Percentiles rank a stretch among this genome's conserved stretches.
Conservation (phyloP, 2,113 vertebrate species). For the Xiphias gladius region DNA sequence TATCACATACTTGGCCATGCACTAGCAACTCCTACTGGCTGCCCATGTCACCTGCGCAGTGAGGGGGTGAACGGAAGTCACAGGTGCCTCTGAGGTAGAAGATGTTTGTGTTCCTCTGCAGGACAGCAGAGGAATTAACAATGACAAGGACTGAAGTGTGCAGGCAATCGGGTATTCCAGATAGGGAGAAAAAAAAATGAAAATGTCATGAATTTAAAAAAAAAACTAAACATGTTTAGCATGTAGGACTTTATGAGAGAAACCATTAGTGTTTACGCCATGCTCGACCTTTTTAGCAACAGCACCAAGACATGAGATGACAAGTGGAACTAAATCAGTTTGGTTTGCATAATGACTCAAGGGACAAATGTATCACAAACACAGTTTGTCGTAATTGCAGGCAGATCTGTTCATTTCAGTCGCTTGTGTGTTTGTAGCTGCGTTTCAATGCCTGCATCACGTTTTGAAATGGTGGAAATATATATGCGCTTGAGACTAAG, state of each 20-base stretch:
- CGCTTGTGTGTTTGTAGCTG: background rate
- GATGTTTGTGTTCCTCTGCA: background rate
- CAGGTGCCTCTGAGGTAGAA: background rate
- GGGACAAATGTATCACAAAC: conserved; percentile 19
- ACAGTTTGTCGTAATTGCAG: conserved; percentile 1
- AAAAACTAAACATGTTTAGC: background rate
- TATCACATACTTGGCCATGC: no score
- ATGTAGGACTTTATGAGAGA: background rate
- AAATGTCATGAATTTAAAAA: background rate
- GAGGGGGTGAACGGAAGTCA: background rate
- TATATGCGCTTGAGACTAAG: background rate
- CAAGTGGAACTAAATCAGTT: conserved; percentile 34
- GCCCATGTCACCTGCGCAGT: no score
- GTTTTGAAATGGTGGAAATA: background rate
- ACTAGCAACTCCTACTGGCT: no score
- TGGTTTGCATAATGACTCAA: conserved; percentile 26
- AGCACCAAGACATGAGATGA: background rate
- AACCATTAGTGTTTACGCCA: background rate
- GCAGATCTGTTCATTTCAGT: conserved; percentile 17
- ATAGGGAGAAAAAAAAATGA: background rate
- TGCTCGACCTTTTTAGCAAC: background rate
- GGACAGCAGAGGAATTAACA: background rate
- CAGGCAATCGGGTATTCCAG: background rate
- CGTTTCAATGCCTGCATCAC: background rate
- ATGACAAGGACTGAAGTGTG: background rate